Percentiles rank a stretch among this genome's conserved stretches.
Evolutionary conservation across 2,113 vertebrate genomes (phyloP).

Genomic region (Cavia porcellus): DNA sequence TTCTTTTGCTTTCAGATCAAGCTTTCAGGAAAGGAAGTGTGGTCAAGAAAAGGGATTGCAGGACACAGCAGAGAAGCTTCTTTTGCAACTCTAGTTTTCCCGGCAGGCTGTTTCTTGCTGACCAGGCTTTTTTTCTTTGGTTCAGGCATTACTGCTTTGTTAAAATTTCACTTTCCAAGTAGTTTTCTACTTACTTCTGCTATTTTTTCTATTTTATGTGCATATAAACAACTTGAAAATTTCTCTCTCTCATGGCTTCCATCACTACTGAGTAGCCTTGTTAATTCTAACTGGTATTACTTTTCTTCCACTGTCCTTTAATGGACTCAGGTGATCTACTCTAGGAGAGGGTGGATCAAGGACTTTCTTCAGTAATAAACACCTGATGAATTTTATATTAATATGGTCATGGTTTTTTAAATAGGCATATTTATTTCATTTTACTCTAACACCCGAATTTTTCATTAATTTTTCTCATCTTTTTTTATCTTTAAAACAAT

Average conservation of each 20-base stretch:
- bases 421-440: not conserved
- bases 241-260: not conserved
- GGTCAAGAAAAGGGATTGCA: not conserved
- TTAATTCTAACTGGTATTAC: not conserved
- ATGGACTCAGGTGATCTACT: not conserved
- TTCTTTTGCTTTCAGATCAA: not conserved
- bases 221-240: not conserved
- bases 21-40: not conserved
- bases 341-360: not conserved
- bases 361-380: not conserved
- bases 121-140: not conserved
- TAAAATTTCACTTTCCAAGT: not conserved
- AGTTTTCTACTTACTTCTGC: not conserved
- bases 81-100: not conserved
- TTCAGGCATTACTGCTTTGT: slow-evolving; percentile 1
- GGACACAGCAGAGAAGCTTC: not conserved
- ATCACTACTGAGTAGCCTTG: not conserved
- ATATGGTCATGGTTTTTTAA: not conserved
- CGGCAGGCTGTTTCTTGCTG: not conserved
- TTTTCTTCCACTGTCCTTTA: not conserved
- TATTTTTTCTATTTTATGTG: not conserved
- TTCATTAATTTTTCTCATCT: not conserved
- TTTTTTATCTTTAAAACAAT: not conserved
- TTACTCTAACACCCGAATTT: slow-evolving; percentile 2
- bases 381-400: not conserved